Evolutionary conservation across 2,113 vertebrate genomes (phyloP), one percentile per base, ranked within the genome.

Genomic region (Hypomesus transpacificus): DNA sequence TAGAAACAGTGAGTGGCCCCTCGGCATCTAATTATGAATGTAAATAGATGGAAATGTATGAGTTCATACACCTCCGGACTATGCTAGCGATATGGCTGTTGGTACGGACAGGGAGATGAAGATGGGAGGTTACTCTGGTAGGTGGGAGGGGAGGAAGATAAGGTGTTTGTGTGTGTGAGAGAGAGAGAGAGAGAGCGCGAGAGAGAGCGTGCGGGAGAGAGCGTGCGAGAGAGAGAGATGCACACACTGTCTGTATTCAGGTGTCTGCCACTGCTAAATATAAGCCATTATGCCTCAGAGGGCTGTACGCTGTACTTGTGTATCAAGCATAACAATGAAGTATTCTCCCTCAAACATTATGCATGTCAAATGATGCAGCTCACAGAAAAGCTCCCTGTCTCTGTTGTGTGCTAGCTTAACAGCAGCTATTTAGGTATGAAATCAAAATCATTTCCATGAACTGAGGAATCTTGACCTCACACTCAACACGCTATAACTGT

Each of bases 1-100:
- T 76, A 80, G 77, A 69, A 51, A 31, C 66, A 80, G 82, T 78
- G 75, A 70, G 72, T 77, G 73, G 70, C 69, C 80, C 76, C 28
- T 72, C 39, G 14, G 82, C 7, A 1, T 28, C 76, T 67, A 78
- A 58, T 82, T 79, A 85, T 79, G 64, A 83, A 87, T 89, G 80
- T 18, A 85, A 85, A 84, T 77, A 39, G 69, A 88, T 86, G 85
- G 78, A 87, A 82, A 86, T 77, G 53, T 50, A 78, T 24, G 51
- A 76, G 66, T 80, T 84, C 76, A 54, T 66, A 62, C 80, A 68
- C 72, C 68, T 75, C 73, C 77, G 61, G 57, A 67, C 69, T 65
- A 69, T 65, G 71, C 71, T 65, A 67, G 34, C 39, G 9, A 46
- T 46, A 46, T 46, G 39, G 39, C 39, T 46, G 39, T 34, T 75